Base-by-base conservation (phyloP, 2,797 vertebrate species). In the Potorous gilbertii region DNA sequence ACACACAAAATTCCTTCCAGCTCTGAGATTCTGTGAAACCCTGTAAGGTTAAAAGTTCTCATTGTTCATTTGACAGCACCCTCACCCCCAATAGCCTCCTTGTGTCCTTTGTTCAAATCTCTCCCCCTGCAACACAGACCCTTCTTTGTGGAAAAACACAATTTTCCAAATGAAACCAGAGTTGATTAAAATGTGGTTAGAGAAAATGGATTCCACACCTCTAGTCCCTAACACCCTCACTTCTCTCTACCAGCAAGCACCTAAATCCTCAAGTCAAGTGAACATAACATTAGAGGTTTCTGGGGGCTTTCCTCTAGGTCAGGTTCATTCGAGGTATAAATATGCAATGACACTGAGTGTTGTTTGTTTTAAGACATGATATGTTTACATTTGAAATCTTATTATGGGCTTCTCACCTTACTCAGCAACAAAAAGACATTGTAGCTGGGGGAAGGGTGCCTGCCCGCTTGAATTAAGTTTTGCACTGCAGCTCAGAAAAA, bases 111-210 rank as follows among this genome's bases (percentile, higher is more conserved):
- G 92, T 96, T 96, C 97, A 97, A 97, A 96, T 94, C 74, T 93
- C 92, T 95, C 95, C 93, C n/a, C 94, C 93, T n/a, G 55, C 95
- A 97, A 97, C 96, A 96, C 95, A 98, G 94, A 96, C 95, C 96
- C 96, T 55, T 98, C 96, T 96, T 98, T 98, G 98, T 98, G 98
- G 97, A 96, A 62, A 81, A 87, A 96, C 95, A 93, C 95, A 97
- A 92, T 97, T 97, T 97, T 95, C 95, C 95, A 96, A 97, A 98
- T 98, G 97, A 98, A 98, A 98, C 94, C 95, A 93, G 56, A 0
- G 94, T 98, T 66, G 54, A 96, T 97, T 98, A 94, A 97, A 96
- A 90, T 62, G 91, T 93, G 97, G 95, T 98, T 92, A 96, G 95
- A 96, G 95, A 97, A 97, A 96, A 92, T 40, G 57, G 94, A 95